Conservation (phyloP, 2,113 vertebrate species). For the Lasiurus cinereus region DNA sequence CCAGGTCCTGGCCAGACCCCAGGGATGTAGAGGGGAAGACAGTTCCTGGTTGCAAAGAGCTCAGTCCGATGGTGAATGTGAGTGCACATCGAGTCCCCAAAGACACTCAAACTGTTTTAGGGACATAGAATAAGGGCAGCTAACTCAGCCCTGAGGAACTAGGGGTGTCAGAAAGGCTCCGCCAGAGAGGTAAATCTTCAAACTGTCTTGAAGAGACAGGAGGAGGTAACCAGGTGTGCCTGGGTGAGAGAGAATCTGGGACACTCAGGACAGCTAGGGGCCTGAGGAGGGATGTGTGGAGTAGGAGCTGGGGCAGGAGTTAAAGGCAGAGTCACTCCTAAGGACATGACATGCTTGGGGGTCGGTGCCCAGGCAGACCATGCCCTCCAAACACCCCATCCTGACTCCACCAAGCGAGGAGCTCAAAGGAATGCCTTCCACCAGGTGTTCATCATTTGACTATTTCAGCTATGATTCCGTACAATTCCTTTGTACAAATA, state of each 20-base stretch:
- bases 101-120: background rate
- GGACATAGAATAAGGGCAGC: background rate
- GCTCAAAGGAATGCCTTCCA: background rate
- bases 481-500: constrained; percentile 30
- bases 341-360: background rate
- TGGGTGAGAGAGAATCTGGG: background rate
- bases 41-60: background rate
- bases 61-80: background rate
- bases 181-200: background rate
- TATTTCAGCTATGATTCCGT: background rate
- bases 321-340: background rate
- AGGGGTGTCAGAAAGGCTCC: background rate
- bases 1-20: background rate
- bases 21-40: constrained; percentile 9
- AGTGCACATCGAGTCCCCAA: background rate
- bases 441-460: background rate
- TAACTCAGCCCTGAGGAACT: background rate
- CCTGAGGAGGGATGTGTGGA: background rate
- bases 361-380: background rate
- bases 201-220: constrained; percentile 7
- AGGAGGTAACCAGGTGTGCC: background rate
- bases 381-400: background rate
- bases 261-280: background rate
- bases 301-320: background rate
- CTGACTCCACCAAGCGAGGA: background rate